Conservation (phyloP, 2,797 vertebrate species). For the Champsocephalus gunnari region DNA sequence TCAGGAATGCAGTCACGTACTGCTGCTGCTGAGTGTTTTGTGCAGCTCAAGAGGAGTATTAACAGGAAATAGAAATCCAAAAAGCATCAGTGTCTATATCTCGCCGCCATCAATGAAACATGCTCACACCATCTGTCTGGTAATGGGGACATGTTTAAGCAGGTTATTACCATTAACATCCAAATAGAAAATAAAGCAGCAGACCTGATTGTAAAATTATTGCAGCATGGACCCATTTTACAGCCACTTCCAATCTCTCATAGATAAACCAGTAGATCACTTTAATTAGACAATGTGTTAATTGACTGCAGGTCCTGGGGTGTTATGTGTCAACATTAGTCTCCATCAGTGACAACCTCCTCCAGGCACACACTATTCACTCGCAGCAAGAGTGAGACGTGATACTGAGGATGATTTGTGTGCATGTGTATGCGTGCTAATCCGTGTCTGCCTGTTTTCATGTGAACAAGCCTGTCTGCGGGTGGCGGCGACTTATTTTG, state of each 20-base stretch:
- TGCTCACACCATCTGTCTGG: constrained; percentile 64
- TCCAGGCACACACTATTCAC: constrained; percentile 54
- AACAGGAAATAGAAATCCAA: constrained; percentile 41
- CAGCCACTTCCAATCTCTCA: constrained; percentile 71
- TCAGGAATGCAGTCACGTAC: constrained; percentile 59
- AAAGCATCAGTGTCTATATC: constrained; percentile 37
- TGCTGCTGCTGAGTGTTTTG: constrained; percentile 10
- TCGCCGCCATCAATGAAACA: constrained; percentile 43
- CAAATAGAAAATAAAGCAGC: constrained; percentile 75
- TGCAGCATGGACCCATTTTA: constrained; percentile 75
- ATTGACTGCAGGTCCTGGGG: constrained; percentile 82
- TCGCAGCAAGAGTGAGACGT: constrained; percentile 39
- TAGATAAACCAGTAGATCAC: constrained; percentile 80
- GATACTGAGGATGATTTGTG: constrained; percentile 49
- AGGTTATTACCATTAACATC: constrained; percentile 78
- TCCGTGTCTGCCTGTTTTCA: neutral
- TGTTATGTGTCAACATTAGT: constrained; percentile 83
- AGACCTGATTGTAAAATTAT: constrained; percentile 79
- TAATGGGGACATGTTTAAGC: constrained; percentile 70
- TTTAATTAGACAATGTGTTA: constrained; percentile 87
- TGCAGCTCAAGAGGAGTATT: constrained; percentile 36
- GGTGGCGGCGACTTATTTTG: constrained; percentile 11
- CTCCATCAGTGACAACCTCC: constrained; percentile 71
- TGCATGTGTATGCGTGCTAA: neutral
- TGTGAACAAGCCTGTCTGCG: constrained; percentile 6